These are phyloP conservation scores for Plebejus anna DNA, from an alignment of 2,888 invertebrate genomes.

Conservation along the genomic window DNA sequence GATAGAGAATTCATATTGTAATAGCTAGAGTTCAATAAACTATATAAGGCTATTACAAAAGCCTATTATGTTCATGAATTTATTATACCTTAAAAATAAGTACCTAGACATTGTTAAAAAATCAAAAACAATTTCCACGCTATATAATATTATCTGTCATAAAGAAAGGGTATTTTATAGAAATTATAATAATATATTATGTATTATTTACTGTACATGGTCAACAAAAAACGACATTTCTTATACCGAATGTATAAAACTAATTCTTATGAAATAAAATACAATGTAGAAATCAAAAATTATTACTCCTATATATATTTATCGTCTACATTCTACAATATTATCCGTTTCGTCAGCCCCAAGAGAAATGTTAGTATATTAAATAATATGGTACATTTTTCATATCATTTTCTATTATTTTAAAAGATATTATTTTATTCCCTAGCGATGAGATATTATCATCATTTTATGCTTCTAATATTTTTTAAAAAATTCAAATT, in stretches of 20 bases:
- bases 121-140: no score
- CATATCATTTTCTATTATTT: background rate
- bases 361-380: background rate
- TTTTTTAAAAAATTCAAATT: background rate
- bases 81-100: no score
- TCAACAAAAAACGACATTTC: background rate
- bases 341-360: background rate
- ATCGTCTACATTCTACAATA: background rate
- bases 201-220: no score
- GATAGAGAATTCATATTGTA: background rate
- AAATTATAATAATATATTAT: no score
- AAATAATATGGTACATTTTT: background rate
- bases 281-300: background rate
- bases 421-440: background rate
- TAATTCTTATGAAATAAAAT: background rate
- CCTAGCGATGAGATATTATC: background rate
- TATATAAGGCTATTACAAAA: no score
- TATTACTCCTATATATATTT: background rate
- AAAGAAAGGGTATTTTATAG: no score
- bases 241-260: background rate
- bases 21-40: background rate
- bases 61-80: no score
- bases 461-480: background rate
- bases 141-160: no score
- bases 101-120: no score